Evolutionary conservation across 1,140 invertebrate species (phyloP).

Genomic region (Sitophilus oryzae): DNA sequence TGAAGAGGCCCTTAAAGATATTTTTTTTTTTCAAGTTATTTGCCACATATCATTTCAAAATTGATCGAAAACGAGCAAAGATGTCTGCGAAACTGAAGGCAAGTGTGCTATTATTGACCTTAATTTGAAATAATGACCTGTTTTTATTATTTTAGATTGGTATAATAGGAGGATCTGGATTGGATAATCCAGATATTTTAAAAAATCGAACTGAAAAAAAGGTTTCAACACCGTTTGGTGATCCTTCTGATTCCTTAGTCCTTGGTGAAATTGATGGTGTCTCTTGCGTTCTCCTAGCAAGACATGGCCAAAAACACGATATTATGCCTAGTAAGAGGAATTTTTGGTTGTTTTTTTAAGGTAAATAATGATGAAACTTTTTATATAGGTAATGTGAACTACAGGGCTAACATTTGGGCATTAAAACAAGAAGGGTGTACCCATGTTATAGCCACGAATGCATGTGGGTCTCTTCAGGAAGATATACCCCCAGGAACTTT

Average conservation of each 20-base stretch:
- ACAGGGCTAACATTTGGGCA: constrained; percentile 94
- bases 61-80: too few species aligned
- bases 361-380: neutral
- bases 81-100: too few species aligned
- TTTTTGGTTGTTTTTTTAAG: too few species aligned
- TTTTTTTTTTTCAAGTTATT: too few species aligned
- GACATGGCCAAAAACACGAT: constrained; percentile 83
- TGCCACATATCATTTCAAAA: too few species aligned
- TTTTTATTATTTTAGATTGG: constrained; percentile 55
- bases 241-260: constrained; percentile 77
- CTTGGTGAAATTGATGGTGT: constrained; percentile 71
- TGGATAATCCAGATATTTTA: constrained; percentile 81
- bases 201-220: constrained; percentile 57
- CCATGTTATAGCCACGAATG: constrained; percentile 85
- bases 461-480: constrained; percentile 87
- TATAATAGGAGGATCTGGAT: constrained; percentile 91
- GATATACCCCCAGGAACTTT: constrained; percentile 82
- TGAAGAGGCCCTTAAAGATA: too few species aligned
- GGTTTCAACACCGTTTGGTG: constrained; percentile 77
- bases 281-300: constrained; percentile 75
- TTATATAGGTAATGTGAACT: constrained; percentile 67
- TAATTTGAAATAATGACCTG: too few species aligned
- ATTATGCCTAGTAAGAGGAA: constrained; percentile 63
- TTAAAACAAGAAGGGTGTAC: constrained; percentile 83
- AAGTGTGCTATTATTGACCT: too few species aligned